A percentile compares a stretch with the other conserved stretches of the same genome.
phyloP scores from a whole-genome alignment of 2,797 vertebrate genomes.

The Dermochelys coriacea region DNA sequence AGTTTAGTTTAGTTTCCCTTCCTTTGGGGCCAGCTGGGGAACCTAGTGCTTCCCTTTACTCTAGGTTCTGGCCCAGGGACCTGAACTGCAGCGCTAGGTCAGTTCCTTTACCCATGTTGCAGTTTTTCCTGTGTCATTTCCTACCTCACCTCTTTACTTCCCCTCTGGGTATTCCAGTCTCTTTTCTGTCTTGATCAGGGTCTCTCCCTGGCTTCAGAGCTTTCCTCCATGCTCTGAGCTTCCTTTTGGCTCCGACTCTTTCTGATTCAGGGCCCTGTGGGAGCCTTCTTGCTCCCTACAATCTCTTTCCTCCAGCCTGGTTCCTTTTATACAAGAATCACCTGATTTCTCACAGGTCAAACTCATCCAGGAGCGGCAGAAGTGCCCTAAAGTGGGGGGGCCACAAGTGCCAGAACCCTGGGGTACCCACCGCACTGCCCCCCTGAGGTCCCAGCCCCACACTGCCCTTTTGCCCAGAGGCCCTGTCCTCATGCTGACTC shows the following conservation, averaged over 20 bases:
- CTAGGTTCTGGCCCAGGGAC: not conserved
- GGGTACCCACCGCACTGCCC: too few relatives aligned
- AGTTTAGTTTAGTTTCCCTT: not conserved
- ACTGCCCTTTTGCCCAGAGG: too few relatives aligned
- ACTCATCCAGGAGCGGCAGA: not conserved
- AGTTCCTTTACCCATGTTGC: not conserved
- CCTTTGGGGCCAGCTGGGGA: not conserved
- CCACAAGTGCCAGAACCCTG: too few relatives aligned
- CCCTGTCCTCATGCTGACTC: too few relatives aligned
- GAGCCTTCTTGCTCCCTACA: not conserved
- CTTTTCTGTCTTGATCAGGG: not conserved
- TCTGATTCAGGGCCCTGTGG: not conserved
- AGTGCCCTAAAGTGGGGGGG: too few relatives aligned
- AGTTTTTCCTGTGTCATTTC: not conserved
- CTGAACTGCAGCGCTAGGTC: not conserved
- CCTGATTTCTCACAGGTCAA: not conserved
- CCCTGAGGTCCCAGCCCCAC: too few relatives aligned
- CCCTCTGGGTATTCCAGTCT: not conserved
- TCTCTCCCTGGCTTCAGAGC: not conserved
- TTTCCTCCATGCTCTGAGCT: not conserved
- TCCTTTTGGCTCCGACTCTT: not conserved
- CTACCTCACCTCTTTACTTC: not conserved
- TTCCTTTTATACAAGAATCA: not conserved
- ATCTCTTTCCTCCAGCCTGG: not conserved
- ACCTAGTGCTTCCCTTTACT: not conserved